Evolutionary conservation across 2,797 vertebrate species (phyloP), one percentile per base, ranked within the genome.

Genomic region (Sorex maritimensis): DNA sequence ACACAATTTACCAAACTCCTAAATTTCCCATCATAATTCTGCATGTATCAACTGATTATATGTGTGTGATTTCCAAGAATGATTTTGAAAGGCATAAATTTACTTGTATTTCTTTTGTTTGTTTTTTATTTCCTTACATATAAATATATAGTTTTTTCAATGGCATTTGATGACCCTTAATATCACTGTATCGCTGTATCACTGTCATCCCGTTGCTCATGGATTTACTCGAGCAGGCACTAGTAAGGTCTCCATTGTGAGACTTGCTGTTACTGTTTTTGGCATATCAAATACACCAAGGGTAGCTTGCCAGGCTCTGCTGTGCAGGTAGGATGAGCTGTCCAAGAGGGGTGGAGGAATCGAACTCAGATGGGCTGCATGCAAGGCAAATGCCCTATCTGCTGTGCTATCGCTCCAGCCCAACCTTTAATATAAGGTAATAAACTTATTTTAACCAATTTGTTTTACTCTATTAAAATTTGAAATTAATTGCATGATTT

Each of bases 1-100:
- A 41, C 15, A 61, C 21, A 73, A 89, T 68, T 86, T 44, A 78
- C 15, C 55, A 81, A 95, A 41, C 34, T 89, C 83, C 78, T 90
- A 69, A 81, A 78, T 46, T 61, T 34, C 3, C 1, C 44, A 1
- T 67, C 15, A 26, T 69, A 6, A 75, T 81, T 52, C 34, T 65
- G 17, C 52, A 28, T 44, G 52, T 93, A 34, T 15, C n/a, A 67
- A 58, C 26, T 12, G 71, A 6, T 10, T 73, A 10, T 28, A 30
- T 80, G 2, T 73, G 69, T 61, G 8, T 24, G 44, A 28, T 81
- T 90, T 74, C 19, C 41, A 91, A 90, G 8, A 34, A 1, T 81
- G 63, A 28, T 74, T 91, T 88, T 21, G 15, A n/a, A 88, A 92
- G 74, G 6, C 61, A 6, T 80, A 75, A 74, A 52, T 7, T 72